Conservation (phyloP, 2,113 vertebrate genomes). For the Ptyas mucosa region DNA sequence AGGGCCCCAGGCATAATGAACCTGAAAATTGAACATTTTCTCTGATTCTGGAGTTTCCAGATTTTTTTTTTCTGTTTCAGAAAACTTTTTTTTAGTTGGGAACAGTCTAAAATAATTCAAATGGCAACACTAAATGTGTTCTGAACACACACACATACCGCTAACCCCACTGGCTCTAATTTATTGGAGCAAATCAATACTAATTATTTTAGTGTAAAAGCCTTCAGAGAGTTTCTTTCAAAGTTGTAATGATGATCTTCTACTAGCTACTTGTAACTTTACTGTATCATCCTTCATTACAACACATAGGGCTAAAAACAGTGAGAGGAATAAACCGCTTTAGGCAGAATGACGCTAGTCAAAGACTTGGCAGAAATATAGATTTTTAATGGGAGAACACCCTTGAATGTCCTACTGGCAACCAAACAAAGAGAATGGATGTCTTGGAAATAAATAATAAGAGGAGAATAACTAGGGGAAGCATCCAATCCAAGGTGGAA, state of each 20-base stretch:
- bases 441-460: neutral
- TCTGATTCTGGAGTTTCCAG: conserved; percentile 1
- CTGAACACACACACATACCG: conserved; percentile 41
- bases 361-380: neutral
- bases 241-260: conserved; percentile 46
- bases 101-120: conserved; percentile 32
- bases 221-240: conserved; percentile 41
- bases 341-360: neutral
- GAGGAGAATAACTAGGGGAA: neutral
- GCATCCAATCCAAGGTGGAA: neutral
- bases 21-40: neutral
- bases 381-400: neutral
- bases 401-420: neutral
- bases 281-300: neutral
- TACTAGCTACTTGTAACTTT: conserved; percentile 43
- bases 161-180: conserved; percentile 52
- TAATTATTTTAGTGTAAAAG: conserved; percentile 64
- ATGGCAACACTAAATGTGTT: conserved; percentile 41
- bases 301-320: neutral
- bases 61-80: conserved; percentile 27
- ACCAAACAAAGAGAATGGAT: neutral
- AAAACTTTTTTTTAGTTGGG: neutral
- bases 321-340: neutral
- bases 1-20: neutral
- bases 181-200: conserved; percentile 65